These are phyloP conservation scores for Trididemnum clinides DNA, from an alignment of 23 tunicate species.

Conservation along the genomic window DNA sequence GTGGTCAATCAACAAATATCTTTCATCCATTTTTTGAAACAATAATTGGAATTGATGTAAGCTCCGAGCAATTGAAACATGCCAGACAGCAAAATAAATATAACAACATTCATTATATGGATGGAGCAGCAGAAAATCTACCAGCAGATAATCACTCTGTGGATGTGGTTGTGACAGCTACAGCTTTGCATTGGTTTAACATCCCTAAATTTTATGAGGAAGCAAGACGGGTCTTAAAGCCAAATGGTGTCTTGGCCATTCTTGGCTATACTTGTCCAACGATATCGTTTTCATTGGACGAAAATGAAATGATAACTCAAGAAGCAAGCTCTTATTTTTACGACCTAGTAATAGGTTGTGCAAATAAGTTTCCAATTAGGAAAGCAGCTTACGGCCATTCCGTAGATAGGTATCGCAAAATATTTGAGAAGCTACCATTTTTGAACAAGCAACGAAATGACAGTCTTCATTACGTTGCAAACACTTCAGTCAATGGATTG, in stretches of 20 bases:
- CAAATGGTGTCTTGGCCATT: slow-evolving; percentile 43
- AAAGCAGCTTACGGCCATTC: background rate
- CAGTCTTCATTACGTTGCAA: background rate
- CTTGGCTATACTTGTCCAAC: slow-evolving; percentile 34
- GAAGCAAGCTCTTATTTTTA: background rate
- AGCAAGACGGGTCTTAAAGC: slow-evolving; percentile 31
- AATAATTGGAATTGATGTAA: slow-evolving; percentile 44
- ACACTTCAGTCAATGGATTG: background rate
- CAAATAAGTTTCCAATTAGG: background rate
- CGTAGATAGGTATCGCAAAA: background rate
- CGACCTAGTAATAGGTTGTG: background rate
- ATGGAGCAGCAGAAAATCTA: slow-evolving; percentile 29
- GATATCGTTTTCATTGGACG: background rate
- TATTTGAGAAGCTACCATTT: background rate
- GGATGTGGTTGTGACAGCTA: slow-evolving; percentile 36
- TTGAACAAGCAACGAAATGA: background rate
- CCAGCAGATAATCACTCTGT: slow-evolving; percentile 34
- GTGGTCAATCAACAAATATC: slow-evolving; percentile 53
- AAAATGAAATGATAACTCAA: background rate
- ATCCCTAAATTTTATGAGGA: slow-evolving; percentile 27
- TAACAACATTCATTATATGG: slow-evolving; percentile 34
- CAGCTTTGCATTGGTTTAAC: slow-evolving; percentile 56
- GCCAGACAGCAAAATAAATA: slow-evolving; percentile 4
- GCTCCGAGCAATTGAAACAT: slow-evolving; percentile 35
- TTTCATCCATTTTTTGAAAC: slow-evolving; percentile 45